Evolutionary conservation across 2,888 invertebrate species (phyloP), one percentile per base, ranked within the genome.

Genomic region (Hipparchia semele): DNA sequence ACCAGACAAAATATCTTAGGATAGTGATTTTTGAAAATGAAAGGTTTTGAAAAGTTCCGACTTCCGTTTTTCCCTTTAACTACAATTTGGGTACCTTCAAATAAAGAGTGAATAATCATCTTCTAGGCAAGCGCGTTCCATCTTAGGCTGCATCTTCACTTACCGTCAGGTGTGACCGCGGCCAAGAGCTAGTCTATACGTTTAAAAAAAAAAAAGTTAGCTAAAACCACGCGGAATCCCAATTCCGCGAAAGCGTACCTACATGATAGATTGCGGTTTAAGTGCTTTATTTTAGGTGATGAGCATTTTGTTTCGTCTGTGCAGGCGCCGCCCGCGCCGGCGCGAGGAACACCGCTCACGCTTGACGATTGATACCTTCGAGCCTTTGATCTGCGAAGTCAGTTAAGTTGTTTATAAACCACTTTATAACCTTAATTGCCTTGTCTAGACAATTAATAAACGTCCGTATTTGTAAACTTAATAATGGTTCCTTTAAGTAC

Each of bases 211-310:
- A n/a, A n/a, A n/a, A n/a, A n/a, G 13, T 49, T 65, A 56, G 12
- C 8, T 5, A 68, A 59, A 59, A 7, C 59, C 12, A 3, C 2
- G 10, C 65, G 68, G 68, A 69, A 71, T 33, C 59, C 70, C 9
- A 61, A 71, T 74, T 67, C 72, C 73, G 75, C 77, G 33, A 68
- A 51, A 77, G 73, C 79, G 86, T 78, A 51, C 23, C 46, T 46
- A 73, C 79, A 78, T 87, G 88, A 89, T 90, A 86, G 83, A 90
- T 85, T 78, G 84, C 81, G 80, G 83, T 87, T 83, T 88, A 88
- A 92, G 91, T 90, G 91, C 81, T 90, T 88, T 90, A 90, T 90
- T 90, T 88, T 81, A 82, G 84, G 82, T 84, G 85, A 45, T 66
- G 69, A 66, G 84, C 81, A 82, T 81, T 78, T 83, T 89, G 89